Evolutionary conservation across 1,140 invertebrate genomes (phyloP).

Genomic region (Trichomalopsis sarcophagae): DNA sequence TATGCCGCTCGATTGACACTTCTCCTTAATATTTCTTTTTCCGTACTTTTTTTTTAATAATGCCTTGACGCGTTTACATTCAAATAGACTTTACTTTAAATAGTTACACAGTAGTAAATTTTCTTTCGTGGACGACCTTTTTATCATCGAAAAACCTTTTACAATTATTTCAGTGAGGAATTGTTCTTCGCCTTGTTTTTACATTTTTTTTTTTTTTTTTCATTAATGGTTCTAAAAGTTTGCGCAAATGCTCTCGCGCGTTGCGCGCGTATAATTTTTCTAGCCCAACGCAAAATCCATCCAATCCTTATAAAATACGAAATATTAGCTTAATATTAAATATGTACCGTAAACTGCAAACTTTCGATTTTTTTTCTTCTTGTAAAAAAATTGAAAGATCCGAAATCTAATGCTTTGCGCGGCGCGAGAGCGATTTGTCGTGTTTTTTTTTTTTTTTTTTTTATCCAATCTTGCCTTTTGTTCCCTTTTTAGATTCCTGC

Average conservation of each 20-base stretch:
- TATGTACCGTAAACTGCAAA: neutral
- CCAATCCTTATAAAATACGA: slow-evolving; percentile 29
- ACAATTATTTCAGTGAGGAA: slow-evolving; percentile 59
- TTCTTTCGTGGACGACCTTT: slow-evolving; percentile 51
- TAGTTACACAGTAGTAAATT: slow-evolving; percentile 72
- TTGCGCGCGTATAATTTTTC: neutral
- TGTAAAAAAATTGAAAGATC: slow-evolving; percentile 25
- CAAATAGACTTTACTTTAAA: slow-evolving; percentile 70
- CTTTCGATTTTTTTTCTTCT: slow-evolving; percentile 38
- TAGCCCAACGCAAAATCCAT: neutral
- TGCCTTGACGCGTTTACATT: slow-evolving; percentile 69
- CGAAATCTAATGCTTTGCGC: slow-evolving; percentile 3
- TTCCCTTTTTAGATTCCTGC: slow-evolving; percentile 56
- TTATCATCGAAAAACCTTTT: slow-evolving; percentile 56
- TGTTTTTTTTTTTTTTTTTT: neutral
- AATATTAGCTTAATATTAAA: slow-evolving; percentile 17
- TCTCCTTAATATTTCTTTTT: slow-evolving; percentile 66
- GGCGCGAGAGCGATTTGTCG: slow-evolving; percentile 28
- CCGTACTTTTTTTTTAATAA: slow-evolving; percentile 47
- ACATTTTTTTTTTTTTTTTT: slow-evolving; percentile 25
- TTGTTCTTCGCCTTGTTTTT: slow-evolving; percentile 55
- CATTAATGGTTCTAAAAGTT: slow-evolving; percentile 24
- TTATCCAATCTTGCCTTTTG: slow-evolving; percentile 15
- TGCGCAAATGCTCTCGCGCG: neutral
- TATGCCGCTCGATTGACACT: slow-evolving; percentile 62